Evolutionary conservation across 1,140 invertebrate genomes (phyloP).

Genomic region (Liolophura sinensis): DNA sequence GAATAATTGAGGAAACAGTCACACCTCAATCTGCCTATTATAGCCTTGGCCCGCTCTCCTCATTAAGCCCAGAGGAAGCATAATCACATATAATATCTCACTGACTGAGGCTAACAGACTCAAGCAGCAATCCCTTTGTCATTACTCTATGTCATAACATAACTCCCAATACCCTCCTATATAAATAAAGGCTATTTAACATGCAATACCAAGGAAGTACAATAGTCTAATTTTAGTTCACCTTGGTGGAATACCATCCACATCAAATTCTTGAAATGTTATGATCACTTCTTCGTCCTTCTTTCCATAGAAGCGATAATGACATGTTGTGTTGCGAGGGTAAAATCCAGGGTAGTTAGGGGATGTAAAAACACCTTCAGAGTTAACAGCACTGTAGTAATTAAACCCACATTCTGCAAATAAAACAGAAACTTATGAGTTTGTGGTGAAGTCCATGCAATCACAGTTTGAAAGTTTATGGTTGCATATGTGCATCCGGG

Average conservation of each 20-base stretch:
- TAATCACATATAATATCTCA: no score
- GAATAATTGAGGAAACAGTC: no score
- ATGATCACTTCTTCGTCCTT: constrained; percentile 80
- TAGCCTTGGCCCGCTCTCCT: no score
- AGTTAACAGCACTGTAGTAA: constrained; percentile 71
- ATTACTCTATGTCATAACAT: no score
- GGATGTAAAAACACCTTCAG: constrained; percentile 82
- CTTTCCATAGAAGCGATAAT: constrained; percentile 90
- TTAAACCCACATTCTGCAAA: constrained; percentile 61
- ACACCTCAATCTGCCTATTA: no score
- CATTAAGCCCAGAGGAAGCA: no score
- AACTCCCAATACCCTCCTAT: constrained; percentile 8
- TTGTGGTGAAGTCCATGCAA: no score
- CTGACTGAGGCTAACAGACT: constrained; percentile 41
- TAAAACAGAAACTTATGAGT: constrained; percentile 17
- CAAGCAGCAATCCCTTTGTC: constrained; percentile 37
- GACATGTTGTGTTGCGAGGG: constrained; percentile 88
- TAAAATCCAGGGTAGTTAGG: constrained; percentile 93
- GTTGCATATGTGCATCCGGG: no score
- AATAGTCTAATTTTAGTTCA: not conserved
- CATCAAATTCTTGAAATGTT: constrained; percentile 79
- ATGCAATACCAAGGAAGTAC: constrained; percentile 6
- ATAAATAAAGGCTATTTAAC: constrained; percentile 13
- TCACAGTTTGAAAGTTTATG: no score
- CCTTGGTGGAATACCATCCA: constrained; percentile 20